These are phyloP conservation scores for Magallana angulata DNA, from an alignment of 1,140 invertebrate species.

Conservation along the genomic window DNA sequence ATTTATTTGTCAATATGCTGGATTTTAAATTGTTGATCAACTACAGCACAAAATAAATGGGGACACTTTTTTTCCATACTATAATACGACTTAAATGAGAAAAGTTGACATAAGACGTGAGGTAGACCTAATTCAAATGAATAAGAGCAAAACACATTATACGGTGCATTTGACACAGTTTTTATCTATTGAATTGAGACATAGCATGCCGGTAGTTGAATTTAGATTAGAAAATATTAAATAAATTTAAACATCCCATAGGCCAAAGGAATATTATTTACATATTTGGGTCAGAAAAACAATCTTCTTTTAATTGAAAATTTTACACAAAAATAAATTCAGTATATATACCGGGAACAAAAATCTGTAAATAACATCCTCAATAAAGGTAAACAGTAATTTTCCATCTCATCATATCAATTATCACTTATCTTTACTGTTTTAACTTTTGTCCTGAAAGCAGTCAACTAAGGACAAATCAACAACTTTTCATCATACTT, in stretches of 20 bases:
- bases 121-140: conserved; percentile 16
- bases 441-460: not conserved
- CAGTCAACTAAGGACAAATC: not conserved
- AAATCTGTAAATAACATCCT: not conserved
- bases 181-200: not conserved
- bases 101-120: conserved; percentile 23
- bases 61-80: not conserved
- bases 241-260: not conserved
- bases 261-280: not conserved
- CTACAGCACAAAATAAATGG: not conserved
- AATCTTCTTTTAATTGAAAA: not conserved
- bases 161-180: not conserved
- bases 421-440: not conserved
- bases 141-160: not conserved
- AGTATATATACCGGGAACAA: no score
- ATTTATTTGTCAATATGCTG: conserved; percentile 29
- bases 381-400: not conserved
- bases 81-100: conserved; percentile 7
- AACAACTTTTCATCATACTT: not conserved
- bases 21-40: conserved; percentile 37
- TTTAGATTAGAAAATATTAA: not conserved
- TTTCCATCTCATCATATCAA: not conserved
- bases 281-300: not conserved
- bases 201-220: not conserved
- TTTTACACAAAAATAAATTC: not conserved